A percentile compares a stretch with the other conserved stretches of the same genome.
Evolutionary conservation across 2,888 invertebrate genomes (phyloP).

Genomic region (Nudaria mundana): DNA sequence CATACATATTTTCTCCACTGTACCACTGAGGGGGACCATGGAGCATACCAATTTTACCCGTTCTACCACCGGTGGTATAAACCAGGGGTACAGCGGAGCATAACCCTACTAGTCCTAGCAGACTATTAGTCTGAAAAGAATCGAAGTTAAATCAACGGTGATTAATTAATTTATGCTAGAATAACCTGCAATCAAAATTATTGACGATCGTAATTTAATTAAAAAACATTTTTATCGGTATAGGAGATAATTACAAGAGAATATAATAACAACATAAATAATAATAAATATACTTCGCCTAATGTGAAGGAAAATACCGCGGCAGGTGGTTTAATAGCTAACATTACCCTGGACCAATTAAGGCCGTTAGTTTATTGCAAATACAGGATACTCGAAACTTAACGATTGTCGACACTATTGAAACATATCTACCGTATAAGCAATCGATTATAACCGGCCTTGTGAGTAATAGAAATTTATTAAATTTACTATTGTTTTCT

Average conservation of each 20-base stretch:
- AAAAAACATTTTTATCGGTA: conserved; percentile 1
- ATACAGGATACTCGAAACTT: conserved; percentile 46
- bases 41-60: too few species aligned
- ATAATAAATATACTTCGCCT: too few species aligned
- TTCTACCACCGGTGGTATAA: too few species aligned
- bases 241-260: conserved; percentile 26
- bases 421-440: conserved; percentile 30
- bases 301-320: conserved; percentile 35
- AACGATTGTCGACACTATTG: conserved; percentile 32
- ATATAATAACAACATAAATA: conserved; percentile 21
- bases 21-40: too few species aligned
- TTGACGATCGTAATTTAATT: too few species aligned
- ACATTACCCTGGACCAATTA: conserved; percentile 34
- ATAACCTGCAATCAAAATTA: too few species aligned
- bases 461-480: conserved; percentile 32
- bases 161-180: too few species aligned
- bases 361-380: conserved; percentile 34
- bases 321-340: conserved; percentile 36
- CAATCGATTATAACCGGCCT: conserved; percentile 38
- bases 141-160: too few species aligned
- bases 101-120: too few species aligned
- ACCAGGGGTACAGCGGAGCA: too few species aligned
- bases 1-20: too few species aligned
- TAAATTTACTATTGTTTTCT: conserved; percentile 33
- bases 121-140: too few species aligned